Conservation (phyloP, 2,888 invertebrate species). For the Dolichopus griseipennis region DNA sequence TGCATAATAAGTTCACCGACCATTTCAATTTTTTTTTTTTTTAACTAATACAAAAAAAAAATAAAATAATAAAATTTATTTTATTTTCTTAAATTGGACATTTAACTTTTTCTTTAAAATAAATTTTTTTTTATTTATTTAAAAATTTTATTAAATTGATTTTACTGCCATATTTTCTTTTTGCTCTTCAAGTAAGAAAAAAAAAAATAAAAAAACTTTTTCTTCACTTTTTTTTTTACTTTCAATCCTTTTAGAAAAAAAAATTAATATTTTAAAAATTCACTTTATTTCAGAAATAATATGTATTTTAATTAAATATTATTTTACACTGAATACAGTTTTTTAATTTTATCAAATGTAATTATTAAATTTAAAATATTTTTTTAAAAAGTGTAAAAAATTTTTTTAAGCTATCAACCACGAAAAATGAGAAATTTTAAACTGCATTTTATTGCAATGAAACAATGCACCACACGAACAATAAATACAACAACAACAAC, state of each 20-base stretch:
- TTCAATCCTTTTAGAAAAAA: no score
- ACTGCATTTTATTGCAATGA: not conserved
- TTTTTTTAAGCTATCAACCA: not conserved
- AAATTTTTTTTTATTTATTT: not conserved
- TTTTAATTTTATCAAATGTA: not conserved
- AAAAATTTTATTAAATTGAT: not conserved
- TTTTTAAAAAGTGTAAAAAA: no score
- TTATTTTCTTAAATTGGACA: no score
- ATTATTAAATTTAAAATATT: no score
- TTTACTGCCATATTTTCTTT: not conserved
- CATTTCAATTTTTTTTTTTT: not conserved
- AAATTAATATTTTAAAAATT: not conserved
- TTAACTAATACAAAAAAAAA: no score
- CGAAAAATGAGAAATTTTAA: not conserved
- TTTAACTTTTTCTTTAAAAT: no score
- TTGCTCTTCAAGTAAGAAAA: no score
- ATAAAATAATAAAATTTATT: no score
- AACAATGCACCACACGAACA: not conserved
- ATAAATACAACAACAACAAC: not conserved
- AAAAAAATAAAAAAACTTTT: no score
- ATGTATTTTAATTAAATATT: not conserved
- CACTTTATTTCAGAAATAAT: not conserved
- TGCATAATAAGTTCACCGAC: constrained; percentile 4
- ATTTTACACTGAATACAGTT: not conserved
- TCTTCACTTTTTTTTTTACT: no score